These are phyloP conservation scores for Synergus itoensis DNA, from an alignment of 2,888 invertebrate genomes.

Conservation along the genomic window DNA sequence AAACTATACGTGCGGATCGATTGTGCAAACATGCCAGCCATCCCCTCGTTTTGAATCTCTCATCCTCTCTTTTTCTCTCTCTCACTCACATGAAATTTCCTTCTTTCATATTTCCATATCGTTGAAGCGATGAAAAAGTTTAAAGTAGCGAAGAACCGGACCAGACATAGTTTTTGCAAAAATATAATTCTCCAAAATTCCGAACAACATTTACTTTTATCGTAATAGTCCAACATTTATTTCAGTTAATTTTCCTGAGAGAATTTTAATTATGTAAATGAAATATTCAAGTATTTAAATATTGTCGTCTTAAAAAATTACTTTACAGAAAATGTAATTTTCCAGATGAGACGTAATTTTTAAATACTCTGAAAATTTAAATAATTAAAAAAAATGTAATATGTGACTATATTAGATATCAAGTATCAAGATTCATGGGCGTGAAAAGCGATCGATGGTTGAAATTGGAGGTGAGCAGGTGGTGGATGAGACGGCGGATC, in stretches of 20 bases:
- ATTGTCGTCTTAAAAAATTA: too few relatives aligned
- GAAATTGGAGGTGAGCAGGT: slow-evolving; percentile 60
- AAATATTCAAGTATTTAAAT: not conserved
- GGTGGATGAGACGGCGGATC: slow-evolving; percentile 69
- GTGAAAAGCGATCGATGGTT: slow-evolving; percentile 21
- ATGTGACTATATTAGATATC: not conserved
- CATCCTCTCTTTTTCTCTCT: slow-evolving; percentile 30
- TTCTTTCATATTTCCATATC: slow-evolving; percentile 38
- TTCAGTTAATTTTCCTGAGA: not conserved
- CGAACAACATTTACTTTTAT: not conserved
- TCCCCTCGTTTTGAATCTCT: slow-evolving; percentile 44
- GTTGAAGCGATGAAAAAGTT: slow-evolving; percentile 41
- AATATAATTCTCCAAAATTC: not conserved
- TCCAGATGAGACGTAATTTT: not conserved
- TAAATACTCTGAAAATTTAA: not conserved
- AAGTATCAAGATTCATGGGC: slow-evolving; percentile 11
- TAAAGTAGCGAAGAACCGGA: slow-evolving; percentile 4
- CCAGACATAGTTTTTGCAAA: not conserved
- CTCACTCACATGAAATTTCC: slow-evolving; percentile 43
- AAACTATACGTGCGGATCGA: slow-evolving; percentile 66
- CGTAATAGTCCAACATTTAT: not conserved
- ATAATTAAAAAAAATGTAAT: not conserved
- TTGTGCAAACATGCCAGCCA: slow-evolving; percentile 66
- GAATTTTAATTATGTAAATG: not conserved
- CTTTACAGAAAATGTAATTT: too few relatives aligned